Base-by-base conservation (phyloP, 2,888 invertebrate genomes). In the Watsonalla binaria region DNA sequence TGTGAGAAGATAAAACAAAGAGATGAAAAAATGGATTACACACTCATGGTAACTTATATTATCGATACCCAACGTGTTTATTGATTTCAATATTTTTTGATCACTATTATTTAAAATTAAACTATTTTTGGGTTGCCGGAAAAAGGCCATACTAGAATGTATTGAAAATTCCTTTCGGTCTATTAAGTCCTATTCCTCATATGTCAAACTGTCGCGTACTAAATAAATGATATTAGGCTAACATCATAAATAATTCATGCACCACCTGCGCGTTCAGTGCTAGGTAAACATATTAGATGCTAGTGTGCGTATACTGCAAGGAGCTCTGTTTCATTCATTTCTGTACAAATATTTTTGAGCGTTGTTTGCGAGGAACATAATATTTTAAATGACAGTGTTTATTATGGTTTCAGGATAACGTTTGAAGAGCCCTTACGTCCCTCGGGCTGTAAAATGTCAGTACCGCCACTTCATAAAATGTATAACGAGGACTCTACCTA, bases 221-320 rank as follows among this genome's bases (percentile, higher is more conserved):
- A 74, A 76, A 61, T 60, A 62, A 76, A 75, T 68, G 71, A 70
- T 55, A 63, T 58, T 69, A 77, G 82, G 80, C 80, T 79, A 82
- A 76, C 68, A 55, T 74, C 72, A 82, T 82, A 81, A 80, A 78
- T 81, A 80, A 85, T 86, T 84, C 82, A 83, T 82, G 66, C 66
- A 63, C 69, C 76, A 73, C 73, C 66, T 61, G 66, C 64, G 64
- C 70, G 68, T 76, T 74, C 70, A 70, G 59, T 61, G 63, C 72
- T 65, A 66, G 73, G 72, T 67, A 70, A 68, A 78, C 76, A 80
- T 74, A 81, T 81, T 80, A 80, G 73, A 76, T 73, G 75, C 71
- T 70, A 70, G 68, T 65, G n/a, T n/a, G n/a, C n/a, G 66, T 61
- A 65, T 77, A 78, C 24, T 24, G 24, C 24, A 24, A 24, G 24